These are phyloP conservation scores for Sinosuthora webbiana DNA, from an alignment of 2,113 vertebrate species.

Conservation along the genomic window DNA sequence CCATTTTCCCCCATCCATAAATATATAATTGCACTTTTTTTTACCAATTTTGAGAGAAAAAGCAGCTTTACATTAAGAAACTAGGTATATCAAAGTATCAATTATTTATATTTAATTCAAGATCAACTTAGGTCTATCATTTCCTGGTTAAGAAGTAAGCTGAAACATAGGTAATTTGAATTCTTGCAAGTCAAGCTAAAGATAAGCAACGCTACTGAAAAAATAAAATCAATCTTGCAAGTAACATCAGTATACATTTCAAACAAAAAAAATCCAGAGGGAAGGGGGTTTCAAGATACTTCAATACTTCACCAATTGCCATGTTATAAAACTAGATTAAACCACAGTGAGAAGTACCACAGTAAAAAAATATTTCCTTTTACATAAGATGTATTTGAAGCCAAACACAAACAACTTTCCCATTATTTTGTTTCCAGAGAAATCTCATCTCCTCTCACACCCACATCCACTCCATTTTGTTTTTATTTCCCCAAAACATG, in stretches of 20 bases:
- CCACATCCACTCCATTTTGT: neutral
- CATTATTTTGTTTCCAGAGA: neutral
- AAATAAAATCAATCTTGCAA: neutral
- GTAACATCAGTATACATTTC: neutral
- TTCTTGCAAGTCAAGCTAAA: neutral
- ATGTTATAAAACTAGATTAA: constrained; percentile 27
- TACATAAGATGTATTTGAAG: neutral
- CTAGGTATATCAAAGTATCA: neutral
- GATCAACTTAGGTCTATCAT: neutral
- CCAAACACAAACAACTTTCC: neutral
- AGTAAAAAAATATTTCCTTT: neutral
- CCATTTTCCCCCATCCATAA: too few species aligned
- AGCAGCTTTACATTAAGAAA: neutral
- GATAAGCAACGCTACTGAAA: neutral
- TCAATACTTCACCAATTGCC: neutral
- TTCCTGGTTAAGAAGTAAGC: neutral
- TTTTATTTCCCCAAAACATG: neutral
- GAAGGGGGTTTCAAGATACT: neutral
- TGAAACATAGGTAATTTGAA: neutral
- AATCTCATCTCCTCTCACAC: neutral
- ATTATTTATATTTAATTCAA: neutral
- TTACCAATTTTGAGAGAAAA: neutral
- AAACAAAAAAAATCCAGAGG: neutral
- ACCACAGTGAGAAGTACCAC: neutral
- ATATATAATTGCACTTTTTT: neutral